Percentiles rank a stretch among this genome's conserved stretches.
Conservation (phyloP, 2,797 vertebrate species). For the Mormyrus hasselquistii region DNA sequence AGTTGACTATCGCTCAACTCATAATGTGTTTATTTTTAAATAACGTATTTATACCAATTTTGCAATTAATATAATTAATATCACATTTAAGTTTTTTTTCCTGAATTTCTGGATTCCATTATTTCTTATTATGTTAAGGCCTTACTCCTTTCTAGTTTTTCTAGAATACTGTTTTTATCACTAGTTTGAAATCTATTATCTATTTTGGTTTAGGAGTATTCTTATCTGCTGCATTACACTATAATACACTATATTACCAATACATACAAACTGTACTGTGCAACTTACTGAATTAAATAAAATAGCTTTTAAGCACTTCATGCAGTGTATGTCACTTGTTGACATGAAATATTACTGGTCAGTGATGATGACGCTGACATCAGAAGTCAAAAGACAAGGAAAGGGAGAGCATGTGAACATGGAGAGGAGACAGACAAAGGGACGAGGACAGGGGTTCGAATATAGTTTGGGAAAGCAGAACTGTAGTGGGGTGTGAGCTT, state of each 20-base stretch:
- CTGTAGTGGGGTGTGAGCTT: conserved; percentile 28
- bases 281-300: background rate
- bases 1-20: background rate
- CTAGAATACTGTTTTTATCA: background rate
- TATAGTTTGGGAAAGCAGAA: background rate
- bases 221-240: background rate
- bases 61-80: conserved; percentile 4
- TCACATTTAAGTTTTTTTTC: background rate
- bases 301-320: background rate
- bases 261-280: background rate
- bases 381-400: background rate
- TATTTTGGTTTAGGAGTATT: background rate
- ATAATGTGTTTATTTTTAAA: background rate
- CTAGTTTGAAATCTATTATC: background rate
- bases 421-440: background rate
- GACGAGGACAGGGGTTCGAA: background rate
- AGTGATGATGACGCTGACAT: background rate
- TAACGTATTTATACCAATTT: background rate
- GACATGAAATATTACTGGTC: background rate
- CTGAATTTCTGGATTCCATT: background rate
- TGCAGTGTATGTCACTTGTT: background rate
- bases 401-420: background rate
- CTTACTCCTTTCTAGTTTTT: background rate
- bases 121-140: background rate
- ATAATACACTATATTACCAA: background rate